Conservation (phyloP, 2,797 vertebrate species). For the Danio tinwini region DNA sequence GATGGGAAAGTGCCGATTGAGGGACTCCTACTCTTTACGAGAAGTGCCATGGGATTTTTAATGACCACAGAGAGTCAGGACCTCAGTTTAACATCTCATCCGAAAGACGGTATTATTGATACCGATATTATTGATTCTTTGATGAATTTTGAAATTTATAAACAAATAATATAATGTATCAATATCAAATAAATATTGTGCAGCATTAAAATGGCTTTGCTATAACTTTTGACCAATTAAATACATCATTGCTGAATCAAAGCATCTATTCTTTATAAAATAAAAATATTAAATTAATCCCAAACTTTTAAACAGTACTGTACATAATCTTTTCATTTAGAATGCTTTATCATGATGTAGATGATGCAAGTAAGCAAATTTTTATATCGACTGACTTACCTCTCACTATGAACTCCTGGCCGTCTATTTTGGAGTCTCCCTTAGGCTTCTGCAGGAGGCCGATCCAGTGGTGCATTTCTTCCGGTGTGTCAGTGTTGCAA, state of each 20-base stretch:
- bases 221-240: background rate
- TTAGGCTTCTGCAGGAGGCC: conserved; percentile 86
- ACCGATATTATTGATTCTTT: background rate
- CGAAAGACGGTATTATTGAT: too few species aligned
- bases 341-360: background rate
- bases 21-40: too few species aligned
- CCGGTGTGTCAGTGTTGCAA: conserved; percentile 84
- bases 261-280: background rate
- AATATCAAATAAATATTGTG: too few species aligned
- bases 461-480: conserved; percentile 91
- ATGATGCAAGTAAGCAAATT: background rate
- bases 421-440: conserved; percentile 80
- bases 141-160: too few species aligned
- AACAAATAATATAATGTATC: too few species aligned
- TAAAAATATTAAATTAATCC: background rate
- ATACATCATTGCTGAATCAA: background rate
- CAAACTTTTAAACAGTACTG: background rate
- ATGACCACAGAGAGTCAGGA: too few species aligned
- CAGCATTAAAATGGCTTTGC: background rate
- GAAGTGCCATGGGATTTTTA: too few species aligned
- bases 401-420: conserved; percentile 84
- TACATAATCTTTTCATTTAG: background rate
- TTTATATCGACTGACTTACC: conserved; percentile 68
- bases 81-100: too few species aligned
- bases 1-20: too few species aligned